Conservation (phyloP, 2,888 invertebrate genomes). For the Drosophila suboccidentalis region DNA sequence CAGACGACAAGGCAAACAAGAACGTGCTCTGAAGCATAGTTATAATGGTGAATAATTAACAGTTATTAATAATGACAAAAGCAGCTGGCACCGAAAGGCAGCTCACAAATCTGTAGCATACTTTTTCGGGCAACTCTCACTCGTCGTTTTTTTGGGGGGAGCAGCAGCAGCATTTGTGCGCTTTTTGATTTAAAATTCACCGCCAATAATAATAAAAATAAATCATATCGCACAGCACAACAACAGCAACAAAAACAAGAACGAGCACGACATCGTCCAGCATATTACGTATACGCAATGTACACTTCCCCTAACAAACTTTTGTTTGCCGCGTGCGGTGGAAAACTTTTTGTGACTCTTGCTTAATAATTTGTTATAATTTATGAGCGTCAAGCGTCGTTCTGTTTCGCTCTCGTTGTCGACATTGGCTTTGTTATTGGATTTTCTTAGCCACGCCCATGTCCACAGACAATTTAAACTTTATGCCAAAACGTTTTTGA, state of each 20-base stretch:
- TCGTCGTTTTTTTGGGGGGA: constrained; percentile 13
- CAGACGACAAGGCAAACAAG: constrained; percentile 54
- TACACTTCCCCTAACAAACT: constrained; percentile 30
- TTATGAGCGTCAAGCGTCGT: constrained; percentile 60
- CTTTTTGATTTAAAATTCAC: constrained; percentile 83
- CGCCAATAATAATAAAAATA: constrained; percentile 84
- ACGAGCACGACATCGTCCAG: constrained; percentile 20
- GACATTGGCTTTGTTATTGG: constrained; percentile 64
- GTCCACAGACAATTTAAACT: constrained; percentile 69
- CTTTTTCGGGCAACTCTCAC: constrained; percentile 25
- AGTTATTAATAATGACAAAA: constrained; percentile 85
- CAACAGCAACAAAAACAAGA: neutral
- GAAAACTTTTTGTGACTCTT: constrained; percentile 60
- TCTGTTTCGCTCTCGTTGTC: constrained; percentile 5
- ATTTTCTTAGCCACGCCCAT: constrained; percentile 43
- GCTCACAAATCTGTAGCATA: constrained; percentile 42
- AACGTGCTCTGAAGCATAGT: constrained; percentile 63
- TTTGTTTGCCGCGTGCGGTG: constrained; percentile 52
- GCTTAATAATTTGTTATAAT: constrained; percentile 74
- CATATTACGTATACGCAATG: constrained; percentile 55
- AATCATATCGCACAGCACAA: constrained; percentile 67
- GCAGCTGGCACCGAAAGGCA: constrained; percentile 74
- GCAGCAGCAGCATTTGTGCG: constrained; percentile 53
- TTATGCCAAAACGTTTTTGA: constrained; percentile 76
- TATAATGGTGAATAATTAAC: constrained; percentile 84